Evolutionary conservation across 2,888 invertebrate genomes (phyloP).

Genomic region (Parnassius orleans): DNA sequence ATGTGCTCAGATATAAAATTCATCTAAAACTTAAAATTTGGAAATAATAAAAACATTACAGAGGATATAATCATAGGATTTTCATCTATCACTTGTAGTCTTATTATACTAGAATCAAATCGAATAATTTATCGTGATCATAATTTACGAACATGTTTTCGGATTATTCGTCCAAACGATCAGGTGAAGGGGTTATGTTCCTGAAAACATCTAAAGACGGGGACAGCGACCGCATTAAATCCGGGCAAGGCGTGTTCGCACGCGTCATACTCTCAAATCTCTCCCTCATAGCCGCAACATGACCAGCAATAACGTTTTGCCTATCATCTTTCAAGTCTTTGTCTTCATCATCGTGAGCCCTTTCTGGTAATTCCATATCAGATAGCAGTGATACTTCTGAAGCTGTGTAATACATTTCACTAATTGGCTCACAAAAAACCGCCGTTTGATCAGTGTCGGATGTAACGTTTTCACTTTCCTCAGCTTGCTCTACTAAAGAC

Average conservation of each 20-base stretch:
- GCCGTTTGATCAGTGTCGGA: constrained; percentile 46
- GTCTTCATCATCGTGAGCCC: constrained; percentile 33
- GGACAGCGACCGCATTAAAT: constrained; percentile 51
- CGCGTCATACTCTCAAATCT: constrained; percentile 76
- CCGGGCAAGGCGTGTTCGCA: constrained; percentile 67
- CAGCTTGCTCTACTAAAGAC: not conserved
- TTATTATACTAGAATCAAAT: too few relatives aligned
- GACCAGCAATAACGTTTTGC: constrained; percentile 65
- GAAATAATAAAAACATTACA: not conserved
- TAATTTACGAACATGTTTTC: too few relatives aligned
- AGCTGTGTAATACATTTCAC: constrained; percentile 71
- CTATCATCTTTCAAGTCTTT: constrained; percentile 48
- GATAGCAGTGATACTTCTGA: constrained; percentile 62
- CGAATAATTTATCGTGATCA: too few relatives aligned
- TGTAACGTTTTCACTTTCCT: constrained; percentile 20
- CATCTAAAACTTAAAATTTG: constrained; percentile 13
- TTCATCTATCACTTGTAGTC: not conserved
- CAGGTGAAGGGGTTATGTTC: constrained; percentile 63
- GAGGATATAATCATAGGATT: too few relatives aligned
- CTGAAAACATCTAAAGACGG: constrained; percentile 58
- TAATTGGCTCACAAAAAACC: constrained; percentile 49
- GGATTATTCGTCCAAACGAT: constrained; percentile 43
- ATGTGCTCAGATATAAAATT: constrained; percentile 15
- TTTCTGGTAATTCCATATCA: constrained; percentile 52
- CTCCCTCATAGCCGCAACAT: constrained; percentile 77